Evolutionary conservation across 1,140 invertebrate genomes (phyloP), one percentile per base, ranked within the genome.

Genomic region (Ceratoteleas bidentatus): DNA sequence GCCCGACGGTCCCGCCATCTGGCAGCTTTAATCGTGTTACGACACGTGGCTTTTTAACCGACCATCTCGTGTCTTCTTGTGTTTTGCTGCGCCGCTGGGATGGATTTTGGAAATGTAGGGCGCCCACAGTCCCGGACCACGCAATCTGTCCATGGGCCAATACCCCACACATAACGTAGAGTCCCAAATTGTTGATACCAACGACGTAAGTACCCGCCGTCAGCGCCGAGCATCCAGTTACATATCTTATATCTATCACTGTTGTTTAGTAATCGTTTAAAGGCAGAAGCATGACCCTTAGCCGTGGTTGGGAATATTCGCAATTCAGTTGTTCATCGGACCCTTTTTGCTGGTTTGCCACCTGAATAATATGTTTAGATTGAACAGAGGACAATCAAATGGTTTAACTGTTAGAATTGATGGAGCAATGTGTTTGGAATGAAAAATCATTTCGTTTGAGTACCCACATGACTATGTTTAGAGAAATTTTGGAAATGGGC

Each of bases 81-180:
- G 88, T 90, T 88, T 87, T 88, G 88, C 88, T 90, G 89, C 89
- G 66, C 85, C 87, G 79, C 84, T 84, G 88, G 88, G 65, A 84
- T 83, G 84, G 84, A 8, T 8, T 11, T 16, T 80, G 88, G 85
- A 84, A 85, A 81, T 75, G 89, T 93, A 97, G 96, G 96, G 96
- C 91, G 94, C 95, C 87, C 95, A 96, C 90, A 97, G 96, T 90
- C 96, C 96, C 90, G 96, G 95, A 92, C 95, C 95, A 89, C 95
- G 96, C 88, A 95, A 95, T 87, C 94, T 96, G 79, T 96, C 96
- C 81, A 95, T 97, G 94, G 96, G 96, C 85, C 93, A 95, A 90
- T 97, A 96, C 92, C 96, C 96, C 85, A 95, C 97, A 90, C 95
- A 97, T 92, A 95, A 94, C 92, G 93, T 97, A 91, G 94, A 95